Evolutionary conservation across 2,888 invertebrate genomes (phyloP), one percentile per base, ranked within the genome.

Genomic region (Allolobophora icterica): DNA sequence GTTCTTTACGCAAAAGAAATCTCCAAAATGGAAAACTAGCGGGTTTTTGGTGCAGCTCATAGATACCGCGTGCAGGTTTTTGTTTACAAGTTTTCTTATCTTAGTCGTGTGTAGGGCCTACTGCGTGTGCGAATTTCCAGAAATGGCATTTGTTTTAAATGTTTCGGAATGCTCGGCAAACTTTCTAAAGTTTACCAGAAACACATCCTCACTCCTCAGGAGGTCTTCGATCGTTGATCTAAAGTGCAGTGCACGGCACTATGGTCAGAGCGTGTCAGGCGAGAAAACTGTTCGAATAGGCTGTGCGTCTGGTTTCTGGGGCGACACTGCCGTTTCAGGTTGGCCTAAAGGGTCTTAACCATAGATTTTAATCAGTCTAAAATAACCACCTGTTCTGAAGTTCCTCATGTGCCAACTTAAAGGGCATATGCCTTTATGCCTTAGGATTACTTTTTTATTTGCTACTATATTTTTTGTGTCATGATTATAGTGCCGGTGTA

Each of bases 251-350:
- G 71, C 71, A 71, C 71, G 87, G 13, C 33, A 87, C 38, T 87
- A 35, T 38, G 87, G 87, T 35, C 87, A 87, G 87, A 87, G 21
- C 38, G 17, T 17, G 87, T 19, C 87, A 38, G 38, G 38, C 87
- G 87, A 87, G 87, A 34, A 38, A 87, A 24, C 87, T 6, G 94
- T 95, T 11, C 93, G 94, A 91, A 95, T 95, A 91, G 95, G 96
- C 38, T 96, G 96, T 94, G 96, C 96, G 35, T 95, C 95, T 92
- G 96, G 96, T 90, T 96, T 96, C 94, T 96, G 96, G 96, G 96
- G 96, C 52, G 96, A 96, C 93, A 96, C 96, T 24, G 94, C 96
- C 21, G 95, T 95, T 90, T 95, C 96, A 92, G 95, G 96, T 95
- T 92, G 90, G 91, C 87, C 33, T 17, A 52, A 21, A 89, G 4